Base-by-base conservation (phyloP, 2,888 invertebrate species). In the Atethmia centrago region DNA sequence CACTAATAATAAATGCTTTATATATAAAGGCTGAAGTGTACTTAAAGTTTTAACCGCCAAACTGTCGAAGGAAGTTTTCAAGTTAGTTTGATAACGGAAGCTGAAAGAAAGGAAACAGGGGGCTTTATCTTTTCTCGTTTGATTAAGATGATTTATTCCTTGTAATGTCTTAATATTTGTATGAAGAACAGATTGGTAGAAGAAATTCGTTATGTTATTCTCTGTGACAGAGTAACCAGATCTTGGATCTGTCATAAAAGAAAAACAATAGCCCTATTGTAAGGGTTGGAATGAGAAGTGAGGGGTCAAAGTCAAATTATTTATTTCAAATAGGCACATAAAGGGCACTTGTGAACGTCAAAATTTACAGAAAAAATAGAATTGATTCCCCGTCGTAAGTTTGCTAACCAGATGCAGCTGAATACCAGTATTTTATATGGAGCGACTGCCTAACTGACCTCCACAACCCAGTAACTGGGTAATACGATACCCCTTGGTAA, bases 71-170 rank as follows among this genome's bases (percentile, higher is more conserved):
- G 40, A 74, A 79, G 51, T 69, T 62, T 74, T 68, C 42, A 77
- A 66, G 75, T 83, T 83, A 53, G 79, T 85, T 82, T 85, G 74
- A 78, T 73, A 71, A 69, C 61, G 71, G 63, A 67, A 83, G 67
- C 64, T 77, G 67, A 49, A 80, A n/a, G n/a, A n/a, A 81, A 71
- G 58, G 72, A 85, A 79, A 79, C 64, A 63, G 25, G 36, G 64
- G 53, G 28, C 28, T 16, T 25, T 61, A 72, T 72, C 59, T 79
- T 72, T 47, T 70, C 56, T 73, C 51, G 66, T 66, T 71, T 68
- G 56, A 63, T 71, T 28, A 25, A 71, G 49, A 36, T 40, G 21
- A 31, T 71, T 58, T 53, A 47, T 65, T 61, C 25, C 3, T 8
- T 47, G 25, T 59, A 59, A 47, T 47, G 31, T 51, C 25, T 68